phyloP scores from a whole-genome alignment of 2,113 vertebrate species.

The Machaerirhynchus nigripectus region DNA sequence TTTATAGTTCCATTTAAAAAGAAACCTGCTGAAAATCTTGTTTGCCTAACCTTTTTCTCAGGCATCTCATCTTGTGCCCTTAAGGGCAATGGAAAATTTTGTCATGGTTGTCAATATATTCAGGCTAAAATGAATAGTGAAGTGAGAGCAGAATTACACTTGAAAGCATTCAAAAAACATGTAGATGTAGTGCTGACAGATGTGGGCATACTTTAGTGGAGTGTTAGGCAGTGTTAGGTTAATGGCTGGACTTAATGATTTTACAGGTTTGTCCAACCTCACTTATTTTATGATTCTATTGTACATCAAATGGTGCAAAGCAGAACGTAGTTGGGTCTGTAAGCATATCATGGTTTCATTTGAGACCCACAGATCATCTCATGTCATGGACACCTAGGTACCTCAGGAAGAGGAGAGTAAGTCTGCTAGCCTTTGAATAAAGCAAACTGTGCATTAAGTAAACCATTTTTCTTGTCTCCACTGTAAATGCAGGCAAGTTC shows the following conservation, averaged over 20 bases:
- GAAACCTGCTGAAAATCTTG: background rate
- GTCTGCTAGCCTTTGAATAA: background rate
- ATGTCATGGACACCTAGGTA: background rate
- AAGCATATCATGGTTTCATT: background rate
- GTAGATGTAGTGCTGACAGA: background rate
- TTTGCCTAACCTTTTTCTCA: background rate
- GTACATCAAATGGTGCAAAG: background rate
- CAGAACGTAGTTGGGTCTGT: background rate
- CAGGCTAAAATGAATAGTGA: background rate
- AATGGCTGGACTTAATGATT: background rate
- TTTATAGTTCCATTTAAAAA: background rate
- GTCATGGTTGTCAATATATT: background rate
- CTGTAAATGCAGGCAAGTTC: constrained; percentile 77
- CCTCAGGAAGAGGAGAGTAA: background rate
- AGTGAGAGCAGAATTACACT: background rate
- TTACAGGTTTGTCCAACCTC: background rate
- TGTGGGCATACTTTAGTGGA: background rate
- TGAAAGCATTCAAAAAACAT: background rate
- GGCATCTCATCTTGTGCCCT: background rate
- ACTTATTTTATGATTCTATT: background rate
- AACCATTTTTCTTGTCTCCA: background rate
- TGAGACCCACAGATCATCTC: background rate
- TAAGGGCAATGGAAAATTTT: background rate
- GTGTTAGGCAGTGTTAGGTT: background rate
- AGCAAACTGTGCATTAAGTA: background rate